Conservation (phyloP, 2,113 vertebrate species). For the Scopus umbretta region DNA sequence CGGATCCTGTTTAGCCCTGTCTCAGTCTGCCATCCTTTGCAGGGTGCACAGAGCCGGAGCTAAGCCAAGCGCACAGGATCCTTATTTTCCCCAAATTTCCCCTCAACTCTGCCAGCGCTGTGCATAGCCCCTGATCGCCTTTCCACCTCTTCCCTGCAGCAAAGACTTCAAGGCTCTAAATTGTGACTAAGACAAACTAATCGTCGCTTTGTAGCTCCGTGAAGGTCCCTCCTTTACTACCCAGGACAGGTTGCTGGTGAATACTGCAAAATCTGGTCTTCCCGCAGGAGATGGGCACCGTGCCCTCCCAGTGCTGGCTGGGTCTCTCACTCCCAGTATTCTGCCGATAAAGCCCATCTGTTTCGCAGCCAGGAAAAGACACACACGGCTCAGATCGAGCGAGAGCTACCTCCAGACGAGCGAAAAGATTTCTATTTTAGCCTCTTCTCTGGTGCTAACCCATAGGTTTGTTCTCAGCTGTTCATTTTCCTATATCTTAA, state of each 20-base stretch:
- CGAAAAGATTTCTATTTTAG: background rate
- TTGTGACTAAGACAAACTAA: background rate
- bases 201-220: rapidly evolving
- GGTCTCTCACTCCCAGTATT: background rate
- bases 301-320: background rate
- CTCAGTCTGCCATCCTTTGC: background rate
- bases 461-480: background rate
- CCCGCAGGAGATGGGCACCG: background rate
- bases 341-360: background rate
- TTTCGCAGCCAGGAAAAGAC: background rate
- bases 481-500: background rate
- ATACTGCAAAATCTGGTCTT: background rate
- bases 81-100: background rate
- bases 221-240: background rate
- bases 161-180: background rate
- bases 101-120: background rate
- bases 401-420: background rate
- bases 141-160: background rate
- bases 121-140: background rate
- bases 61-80: background rate
- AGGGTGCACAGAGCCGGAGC: background rate
- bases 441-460: background rate
- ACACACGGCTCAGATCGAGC: background rate
- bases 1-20: rapidly evolving
- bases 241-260: background rate